These are phyloP conservation scores for Pteropus alecto DNA, from an alignment of 2,113 vertebrate species.

Conservation along the genomic window DNA sequence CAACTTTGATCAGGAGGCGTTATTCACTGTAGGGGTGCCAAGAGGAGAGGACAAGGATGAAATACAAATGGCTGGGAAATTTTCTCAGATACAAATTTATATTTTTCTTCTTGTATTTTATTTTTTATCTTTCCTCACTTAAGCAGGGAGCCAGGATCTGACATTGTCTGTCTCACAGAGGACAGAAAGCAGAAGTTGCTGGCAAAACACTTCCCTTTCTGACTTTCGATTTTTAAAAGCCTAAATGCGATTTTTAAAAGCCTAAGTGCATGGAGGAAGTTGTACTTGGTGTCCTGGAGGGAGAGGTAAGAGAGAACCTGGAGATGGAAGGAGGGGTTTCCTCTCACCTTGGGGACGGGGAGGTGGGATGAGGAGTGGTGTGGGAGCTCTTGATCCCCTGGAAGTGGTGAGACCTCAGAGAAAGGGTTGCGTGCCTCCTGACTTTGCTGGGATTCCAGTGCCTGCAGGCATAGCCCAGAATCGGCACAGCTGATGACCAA, in stretches of 20 bases:
- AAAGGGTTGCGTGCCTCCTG: neutral
- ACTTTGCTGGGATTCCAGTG: neutral
- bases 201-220: conserved; percentile 22
- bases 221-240: conserved; percentile 17
- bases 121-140: neutral
- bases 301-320: neutral
- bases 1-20: neutral
- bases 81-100: neutral
- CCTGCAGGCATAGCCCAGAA: neutral
- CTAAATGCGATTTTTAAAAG: neutral
- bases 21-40: neutral
- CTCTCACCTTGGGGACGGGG: neutral
- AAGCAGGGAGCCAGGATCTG: neutral
- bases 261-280: neutral
- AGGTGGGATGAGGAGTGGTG: neutral
- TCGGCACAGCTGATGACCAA: neutral
- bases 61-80: neutral
- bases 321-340: neutral
- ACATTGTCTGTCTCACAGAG: neutral
- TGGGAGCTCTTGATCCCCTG: neutral
- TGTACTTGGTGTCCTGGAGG: neutral
- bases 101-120: neutral
- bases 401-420: neutral
- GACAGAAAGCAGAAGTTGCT: conserved; percentile 39
- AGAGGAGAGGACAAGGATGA: neutral